Base-by-base conservation (phyloP, 2,888 invertebrate genomes). In the Perithous albicinctus region DNA sequence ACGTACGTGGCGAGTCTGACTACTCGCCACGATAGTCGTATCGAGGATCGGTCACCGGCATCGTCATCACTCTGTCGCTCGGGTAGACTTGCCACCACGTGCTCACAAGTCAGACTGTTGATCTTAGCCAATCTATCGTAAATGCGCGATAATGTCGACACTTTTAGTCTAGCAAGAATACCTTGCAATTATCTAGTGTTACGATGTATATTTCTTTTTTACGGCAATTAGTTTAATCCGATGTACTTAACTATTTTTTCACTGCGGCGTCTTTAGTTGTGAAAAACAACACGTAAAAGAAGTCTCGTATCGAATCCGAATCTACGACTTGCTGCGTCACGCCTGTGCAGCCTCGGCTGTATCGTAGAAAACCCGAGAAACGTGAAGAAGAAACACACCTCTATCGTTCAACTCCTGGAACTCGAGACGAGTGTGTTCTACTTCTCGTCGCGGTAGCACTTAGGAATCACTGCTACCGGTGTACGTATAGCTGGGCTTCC, bases 21-120 rank as follows among this genome's bases (percentile, higher is more conserved):
- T 76, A 82, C 78, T 79, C 82, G 82, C 75, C 82, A 79, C 82
- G 78, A 82, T 69, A 73, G 64, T 79, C 78, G 72, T 76, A 70
- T 72, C 78, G 78, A 79, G 72, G 72, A 73, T 82, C 82, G 67
- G 38, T 72, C 76, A 78, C 48, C 75, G 70, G 75, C 78, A 73
- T 82, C 76, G 38, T 82, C 75, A 78, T 76, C 78, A 38, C 67
- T 67, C 46, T 78, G 32, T 70, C 59, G 56, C 46, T 56, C 66
- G 5, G 43, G 12, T 29, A 54, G 77, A 82, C 23, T 56, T 12
- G 64, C 59, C 59, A 29, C 67, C 66, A 35, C 74, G 78, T 67
- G 54, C 10, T 61, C 64, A 20, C 8, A 67, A 18, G 12, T 8
- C 23, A 48, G n/a, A n/a, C 41, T 29, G 43, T 48, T 48, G 29